Base-by-base conservation (phyloP, 1,140 invertebrate genomes). In the Philotrypesis tridentata region DNA sequence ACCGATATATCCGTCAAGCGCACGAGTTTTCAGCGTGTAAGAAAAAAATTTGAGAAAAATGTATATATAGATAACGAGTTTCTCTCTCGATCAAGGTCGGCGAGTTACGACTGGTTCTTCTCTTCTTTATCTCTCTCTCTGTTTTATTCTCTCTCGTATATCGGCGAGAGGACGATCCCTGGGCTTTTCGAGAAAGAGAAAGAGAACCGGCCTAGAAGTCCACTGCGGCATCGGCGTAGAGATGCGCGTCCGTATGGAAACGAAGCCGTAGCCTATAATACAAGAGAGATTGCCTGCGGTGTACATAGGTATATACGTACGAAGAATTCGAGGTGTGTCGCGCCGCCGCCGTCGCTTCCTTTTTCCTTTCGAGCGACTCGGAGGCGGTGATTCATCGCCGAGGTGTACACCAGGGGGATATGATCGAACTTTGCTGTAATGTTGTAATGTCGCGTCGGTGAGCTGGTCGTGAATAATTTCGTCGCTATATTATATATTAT, bases 51-150 rank as follows among this genome's bases (percentile, higher is more conserved):
- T 11, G 40, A 14, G 2, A 43, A 43, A 9, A 14, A 43, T 9
- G 17, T 9, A 43, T 14, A 43, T 43, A 43, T 43, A 43, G 3
- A 37, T 37, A 37, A 37, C 33, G 3, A 37, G 33, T 37, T 8
- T 37, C 33, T 37, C 73, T 61, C 63, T 23, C 9, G 33, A 23
- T 9, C 40, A 37, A 74, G 72, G 48, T 27, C 48, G 43, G 1
- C 60, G 61, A 67, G 65, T 40, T n/a, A 76, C 63, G 60, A 76
- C 73, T 76, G n/a, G 29, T 65, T 76, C 60, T 37, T 29, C n/a
- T 6, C 21, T 7, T 76, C 60, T 14, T 11, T 60, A 40, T 40
- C 31, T 25, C 60, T 61, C 60, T 60, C 48, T 60, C 12, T 12
- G 5, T 14, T 12, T 25, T 25, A 21, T 61, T 25, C 23, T 61